Evolutionary conservation across 2,888 invertebrate species (phyloP).

Genomic region (Choreutis nemorana): DNA sequence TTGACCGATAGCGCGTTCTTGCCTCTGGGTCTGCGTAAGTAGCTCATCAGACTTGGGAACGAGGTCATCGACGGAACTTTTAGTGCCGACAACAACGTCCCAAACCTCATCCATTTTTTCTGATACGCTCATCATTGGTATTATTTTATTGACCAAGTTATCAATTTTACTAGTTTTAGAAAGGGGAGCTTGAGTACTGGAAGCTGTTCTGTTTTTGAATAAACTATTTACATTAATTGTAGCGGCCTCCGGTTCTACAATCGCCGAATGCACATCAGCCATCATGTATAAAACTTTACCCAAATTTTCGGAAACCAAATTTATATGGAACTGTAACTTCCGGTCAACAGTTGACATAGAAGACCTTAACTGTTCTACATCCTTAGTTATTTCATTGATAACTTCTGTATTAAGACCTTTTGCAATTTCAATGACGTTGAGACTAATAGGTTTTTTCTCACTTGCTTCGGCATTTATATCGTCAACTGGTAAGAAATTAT

Average conservation of each 20-base stretch:
- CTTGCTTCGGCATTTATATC: conserved; percentile 89
- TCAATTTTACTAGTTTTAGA: conserved; percentile 79
- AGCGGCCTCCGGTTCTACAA: conserved; percentile 76
- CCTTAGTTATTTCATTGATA: conserved; percentile 81
- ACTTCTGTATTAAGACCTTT: conserved; percentile 85
- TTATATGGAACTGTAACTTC: conserved; percentile 85
- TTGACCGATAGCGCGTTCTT: conserved; percentile 86
- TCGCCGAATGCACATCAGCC: conserved; percentile 82
- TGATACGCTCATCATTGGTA: conserved; percentile 84
- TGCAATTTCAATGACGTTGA: conserved; percentile 83
- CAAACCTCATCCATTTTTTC: conserved; percentile 93
- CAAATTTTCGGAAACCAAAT: conserved; percentile 82
- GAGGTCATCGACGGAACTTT: conserved; percentile 85
- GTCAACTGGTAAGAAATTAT: conserved; percentile 80
- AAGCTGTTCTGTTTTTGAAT: conserved; percentile 62
- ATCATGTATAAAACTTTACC: conserved; percentile 81
- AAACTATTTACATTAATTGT: conserved; percentile 57
- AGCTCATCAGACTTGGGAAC: conserved; percentile 88
- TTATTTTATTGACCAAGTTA: conserved; percentile 80
- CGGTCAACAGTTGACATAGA: conserved; percentile 81
- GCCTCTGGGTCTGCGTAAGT: conserved; percentile 84
- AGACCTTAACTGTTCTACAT: conserved; percentile 79
- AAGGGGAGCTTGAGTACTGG: conserved; percentile 67
- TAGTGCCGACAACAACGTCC: conserved; percentile 89
- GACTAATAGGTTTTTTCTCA: conserved; percentile 85